Base-by-base conservation (phyloP, 2,888 invertebrate genomes). In the Troides aeacus region DNA sequence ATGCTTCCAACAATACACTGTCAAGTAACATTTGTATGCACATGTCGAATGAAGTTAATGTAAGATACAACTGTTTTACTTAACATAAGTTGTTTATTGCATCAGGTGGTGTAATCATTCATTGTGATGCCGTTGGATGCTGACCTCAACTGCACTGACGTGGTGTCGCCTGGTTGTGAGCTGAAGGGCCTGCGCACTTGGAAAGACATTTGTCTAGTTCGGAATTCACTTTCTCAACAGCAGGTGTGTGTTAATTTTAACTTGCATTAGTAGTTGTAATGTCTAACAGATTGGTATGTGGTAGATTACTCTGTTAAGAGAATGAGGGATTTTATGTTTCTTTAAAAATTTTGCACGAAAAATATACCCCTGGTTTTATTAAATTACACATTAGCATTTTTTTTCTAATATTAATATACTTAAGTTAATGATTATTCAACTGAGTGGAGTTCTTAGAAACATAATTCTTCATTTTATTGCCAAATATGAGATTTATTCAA, bases 71-170 rank as follows among this genome's bases (percentile, higher is more conserved):
- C 53, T 57, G 65, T 56, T 62, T 64, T 5, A 46, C 5, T 68
- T 68, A 61, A 58, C 50, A 57, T 64, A 58, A 53, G 59, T 64
- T 64, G 39, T 66, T 77, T 74, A 72, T 75, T 75, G n/a, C 75
- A 73, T 68, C 80, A 92, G 92, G 92, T 91, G 90, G 90, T 85
- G 92, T 87, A 88, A 90, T 88, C 88, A 90, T 89, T 92, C 87
- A 89, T 88, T 93, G 93, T 93, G 93, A 93, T 93, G 93, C 93
- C 93, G 93, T 90, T 93, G 93, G 93, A 93, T 93, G 93, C 91
- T 88, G 91, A 90, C 91, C 88, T 87, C 82, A 86, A 90, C 86
- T 85, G 89, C 87, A 92, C 90, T 90, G 92, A 89, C 90, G 92
- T 90, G 90, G 93, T 89, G 92, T 90, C 90, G 88, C 90, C 87